Evolutionary conservation across 2,888 invertebrate genomes (phyloP).

Genomic region (Dromius quadrimaculatus): DNA sequence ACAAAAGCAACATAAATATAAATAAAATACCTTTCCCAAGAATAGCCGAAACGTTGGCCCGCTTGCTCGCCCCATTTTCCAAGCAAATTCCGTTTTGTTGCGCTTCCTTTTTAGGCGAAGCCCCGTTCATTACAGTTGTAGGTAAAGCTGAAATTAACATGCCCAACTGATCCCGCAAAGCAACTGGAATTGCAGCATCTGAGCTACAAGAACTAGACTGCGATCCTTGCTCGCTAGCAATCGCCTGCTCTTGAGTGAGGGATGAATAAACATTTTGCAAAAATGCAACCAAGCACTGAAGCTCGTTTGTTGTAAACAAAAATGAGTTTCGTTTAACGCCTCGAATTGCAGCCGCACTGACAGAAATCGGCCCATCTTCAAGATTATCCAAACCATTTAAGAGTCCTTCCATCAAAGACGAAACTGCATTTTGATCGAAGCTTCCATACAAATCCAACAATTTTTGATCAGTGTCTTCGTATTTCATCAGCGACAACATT

Average conservation of each 20-base stretch:
- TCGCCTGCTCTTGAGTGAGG: constrained; percentile 46
- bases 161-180: constrained; percentile 62
- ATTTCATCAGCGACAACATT: constrained; percentile 87
- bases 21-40: constrained; percentile 64
- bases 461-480: constrained; percentile 82
- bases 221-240: constrained; percentile 46
- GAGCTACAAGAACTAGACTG: constrained; percentile 50
- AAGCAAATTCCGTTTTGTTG: constrained; percentile 54
- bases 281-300: constrained; percentile 73
- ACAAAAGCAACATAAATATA: constrained; percentile 28
- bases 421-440: constrained; percentile 85
- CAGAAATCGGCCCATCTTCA: constrained; percentile 67
- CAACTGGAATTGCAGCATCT: constrained; percentile 37
- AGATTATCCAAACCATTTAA: constrained; percentile 66
- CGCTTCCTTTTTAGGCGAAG: constrained; percentile 50
- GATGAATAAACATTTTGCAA: constrained; percentile 66
- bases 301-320: constrained; percentile 76
- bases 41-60: constrained; percentile 59
- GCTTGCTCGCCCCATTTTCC: constrained; percentile 61
- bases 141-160: constrained; percentile 64
- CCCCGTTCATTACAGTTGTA: constrained; percentile 55
- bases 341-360: constrained; percentile 67
- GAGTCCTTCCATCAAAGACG: constrained; percentile 81
- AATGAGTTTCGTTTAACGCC: constrained; percentile 75
- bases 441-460: constrained; percentile 81